Evolutionary conservation across 2,797 vertebrate genomes (phyloP), one percentile per base, ranked within the genome.

Genomic region (Characodon lateralis): DNA sequence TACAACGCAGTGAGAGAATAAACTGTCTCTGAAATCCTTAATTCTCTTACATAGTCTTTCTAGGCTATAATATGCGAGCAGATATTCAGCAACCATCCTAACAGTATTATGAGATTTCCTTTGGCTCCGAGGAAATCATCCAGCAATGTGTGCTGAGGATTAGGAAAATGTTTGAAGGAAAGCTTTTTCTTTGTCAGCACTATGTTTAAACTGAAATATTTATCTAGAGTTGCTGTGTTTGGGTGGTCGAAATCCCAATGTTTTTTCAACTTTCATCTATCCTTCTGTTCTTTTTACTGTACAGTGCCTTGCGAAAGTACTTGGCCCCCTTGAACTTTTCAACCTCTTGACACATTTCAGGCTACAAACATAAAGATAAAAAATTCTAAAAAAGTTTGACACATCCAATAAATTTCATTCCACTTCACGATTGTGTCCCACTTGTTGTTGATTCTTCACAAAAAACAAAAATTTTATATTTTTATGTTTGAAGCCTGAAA

Each of bases 61-160:
- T 74, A 18, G 0, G 66, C 70, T 77, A 51, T 66, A 43, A 31
- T 41, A 70, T 73, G 61, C 41, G 61, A 76, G 22, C 73, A 73
- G 72, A 77, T 39, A 78, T 13, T 7, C 50, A 50, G 70, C 56
- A 66, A 80, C 63, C 31, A 82, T 78, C 71, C 78, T 87, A 76
- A 76, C 65, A 53, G 87, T 26, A 84, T 91, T 86, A 89, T 73
- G 75, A 84, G 90, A 90, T 90, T 90, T 88, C 85, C 82, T 84
- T 76, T 58, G 78, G 73, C 80, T 83, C 73, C 68, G 31, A 35
- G 46, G 76, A 55, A 24, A 74, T 76, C 61, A 87, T 81, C 66
- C 76, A 74, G 31, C 41, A 20, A 63, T 78, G 71, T 79, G 55
- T 82, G 80, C 56, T 35, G 28, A 14, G 50, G 83, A 84, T 92